These are phyloP conservation scores for Poecile atricapillus DNA, from an alignment of 2,113 vertebrate genomes.

Conservation along the genomic window DNA sequence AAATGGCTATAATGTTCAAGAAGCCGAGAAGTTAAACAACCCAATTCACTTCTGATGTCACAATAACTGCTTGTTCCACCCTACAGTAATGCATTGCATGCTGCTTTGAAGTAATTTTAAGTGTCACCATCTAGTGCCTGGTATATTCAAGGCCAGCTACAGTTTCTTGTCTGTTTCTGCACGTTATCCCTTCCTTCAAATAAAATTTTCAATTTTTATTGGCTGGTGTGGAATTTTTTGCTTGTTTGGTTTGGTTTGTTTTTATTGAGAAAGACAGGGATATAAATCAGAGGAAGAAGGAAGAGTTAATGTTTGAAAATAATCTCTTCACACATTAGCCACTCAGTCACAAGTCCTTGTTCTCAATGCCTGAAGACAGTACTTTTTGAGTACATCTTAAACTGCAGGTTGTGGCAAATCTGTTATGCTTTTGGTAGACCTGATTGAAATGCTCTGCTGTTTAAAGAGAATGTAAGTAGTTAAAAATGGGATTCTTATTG, in stretches of 20 bases:
- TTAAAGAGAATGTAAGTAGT: neutral
- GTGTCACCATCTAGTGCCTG: neutral
- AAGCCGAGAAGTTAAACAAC: neutral
- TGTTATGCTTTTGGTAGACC: neutral
- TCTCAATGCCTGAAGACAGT: neutral
- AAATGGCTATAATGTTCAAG: conserved; percentile 36
- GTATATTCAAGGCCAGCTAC: neutral
- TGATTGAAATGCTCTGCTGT: neutral
- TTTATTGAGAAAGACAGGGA: neutral
- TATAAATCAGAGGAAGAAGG: neutral
- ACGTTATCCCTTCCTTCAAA: neutral
- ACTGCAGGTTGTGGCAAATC: neutral
- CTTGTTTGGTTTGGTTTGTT: neutral
- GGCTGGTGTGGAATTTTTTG: neutral
- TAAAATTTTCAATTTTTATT: neutral
- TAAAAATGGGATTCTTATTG: neutral
- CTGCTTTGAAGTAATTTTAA: neutral
- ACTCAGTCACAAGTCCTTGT: neutral
- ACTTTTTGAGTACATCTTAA: neutral
- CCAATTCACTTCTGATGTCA: neutral
- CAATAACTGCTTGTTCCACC: neutral
- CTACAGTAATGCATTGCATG: neutral
- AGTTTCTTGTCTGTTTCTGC: neutral
- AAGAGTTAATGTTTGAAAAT: neutral
- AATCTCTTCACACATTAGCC: neutral